phyloP scores from a whole-genome alignment of 2,888 invertebrate genomes.

The Pollenia amentaria region DNA sequence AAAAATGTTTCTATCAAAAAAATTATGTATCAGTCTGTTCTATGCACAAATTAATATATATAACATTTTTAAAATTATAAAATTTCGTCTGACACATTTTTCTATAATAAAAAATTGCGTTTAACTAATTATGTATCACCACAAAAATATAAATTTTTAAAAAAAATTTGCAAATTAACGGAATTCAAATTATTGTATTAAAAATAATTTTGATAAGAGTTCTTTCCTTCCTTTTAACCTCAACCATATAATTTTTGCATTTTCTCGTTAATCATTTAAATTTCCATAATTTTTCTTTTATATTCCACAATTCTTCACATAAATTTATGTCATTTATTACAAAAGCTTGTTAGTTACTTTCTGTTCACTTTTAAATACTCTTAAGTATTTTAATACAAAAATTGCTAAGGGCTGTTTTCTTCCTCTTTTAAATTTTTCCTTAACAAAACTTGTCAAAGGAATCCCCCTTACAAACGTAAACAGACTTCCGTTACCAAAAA shows the following conservation, averaged over 20 bases:
- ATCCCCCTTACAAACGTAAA: conserved; percentile 26
- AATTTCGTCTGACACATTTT: no score
- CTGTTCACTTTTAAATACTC: conserved; percentile 39
- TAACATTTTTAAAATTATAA: no score
- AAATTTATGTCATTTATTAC: conserved; percentile 41
- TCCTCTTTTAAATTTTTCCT: not conserved
- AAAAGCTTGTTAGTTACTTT: conserved; percentile 18
- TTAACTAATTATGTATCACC: no score
- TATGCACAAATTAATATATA: no score
- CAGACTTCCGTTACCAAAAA: conserved; percentile 60
- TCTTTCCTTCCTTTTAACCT: not conserved
- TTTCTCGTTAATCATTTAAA: not conserved
- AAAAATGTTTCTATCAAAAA: no score
- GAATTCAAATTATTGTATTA: no score
- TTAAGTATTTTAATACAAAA: conserved; percentile 49
- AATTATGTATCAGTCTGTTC: no score
- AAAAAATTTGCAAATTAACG: no score
- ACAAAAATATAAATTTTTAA: no score
- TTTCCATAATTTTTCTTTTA: not conserved
- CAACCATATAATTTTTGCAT: not conserved
- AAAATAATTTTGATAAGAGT: no score
- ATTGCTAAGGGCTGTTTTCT: conserved; percentile 24
- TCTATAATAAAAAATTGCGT: no score
- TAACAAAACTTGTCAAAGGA: conserved; percentile 7
- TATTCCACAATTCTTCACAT: not conserved